Base-by-base conservation (phyloP, 2,113 vertebrate species). In the Pelodiscus sinensis region DNA sequence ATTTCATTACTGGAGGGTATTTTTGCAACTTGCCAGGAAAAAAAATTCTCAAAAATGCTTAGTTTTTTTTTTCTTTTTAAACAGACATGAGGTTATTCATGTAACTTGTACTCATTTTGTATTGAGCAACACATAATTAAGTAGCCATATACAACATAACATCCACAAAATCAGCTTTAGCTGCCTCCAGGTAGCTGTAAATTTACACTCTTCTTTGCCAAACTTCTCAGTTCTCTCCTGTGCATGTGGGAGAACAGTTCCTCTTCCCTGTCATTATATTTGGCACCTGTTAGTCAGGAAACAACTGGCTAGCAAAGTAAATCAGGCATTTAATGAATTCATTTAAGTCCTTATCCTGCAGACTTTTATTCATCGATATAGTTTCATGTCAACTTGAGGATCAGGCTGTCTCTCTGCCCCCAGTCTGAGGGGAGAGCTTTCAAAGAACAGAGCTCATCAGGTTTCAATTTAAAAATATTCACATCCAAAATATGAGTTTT, bases 1-100 rank as follows among this genome's bases (percentile, higher is more conserved):
- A 97, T 98, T 98, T 98, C 96, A 97, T 98, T 97, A 97, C 90
- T 94, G 84, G 55, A 93, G 96, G 93, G 95, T 97, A 84, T 94
- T 96, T 97, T 95, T 96, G 93, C 90, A 94, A 94, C 90, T 87
- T 95, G 91, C 65, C 86, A 93, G 92, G 57, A 96, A 93, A 88
- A 79, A 71, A 87, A 83, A 65, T 93, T 85, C 84, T 81, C 96
- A 93, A 80, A 90, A 92, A 94, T 75, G 54, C 81, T 91, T 91
- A 0, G 13, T 18, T 51, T 96, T 79, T 96, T 91, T 93, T 51
- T 96, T 79, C 96, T 91, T 93, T 94, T 92, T 77, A 29, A 93
- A 68, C 81, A n/a, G 93, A 85, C 55, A 78, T 90, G 84, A 52
- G 78, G 87, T 85, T 94, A 51, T 88, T 92, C 52, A 19, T 2